Evolutionary conservation across 1,140 invertebrate genomes (phyloP).

Genomic region (Limonius californicus): DNA sequence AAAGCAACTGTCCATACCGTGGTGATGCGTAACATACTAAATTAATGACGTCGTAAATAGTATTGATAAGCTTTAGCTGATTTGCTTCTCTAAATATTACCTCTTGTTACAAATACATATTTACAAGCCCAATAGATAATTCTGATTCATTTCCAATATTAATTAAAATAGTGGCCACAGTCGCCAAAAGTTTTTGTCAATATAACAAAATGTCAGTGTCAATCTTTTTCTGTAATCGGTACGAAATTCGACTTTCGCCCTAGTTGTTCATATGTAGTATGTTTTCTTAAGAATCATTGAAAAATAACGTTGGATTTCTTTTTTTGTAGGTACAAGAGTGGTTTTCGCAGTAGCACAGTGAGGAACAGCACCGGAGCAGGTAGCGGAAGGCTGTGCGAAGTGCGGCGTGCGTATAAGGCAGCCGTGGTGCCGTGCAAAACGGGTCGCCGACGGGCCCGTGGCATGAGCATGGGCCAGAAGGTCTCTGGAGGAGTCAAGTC

Average conservation of each 20-base stretch:
- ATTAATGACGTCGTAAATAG: no score
- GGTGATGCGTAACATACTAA: no score
- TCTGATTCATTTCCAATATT: neutral
- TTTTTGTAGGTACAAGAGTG: constrained; percentile 50
- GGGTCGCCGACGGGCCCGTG: constrained; percentile 62
- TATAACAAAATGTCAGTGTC: no score
- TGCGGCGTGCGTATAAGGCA: constrained; percentile 45
- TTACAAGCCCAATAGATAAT: neutral
- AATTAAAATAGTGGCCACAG: neutral
- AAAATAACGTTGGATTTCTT: constrained; percentile 6
- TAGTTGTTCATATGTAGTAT: no score
- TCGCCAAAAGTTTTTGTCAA: no score
- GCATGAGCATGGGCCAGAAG: constrained; percentile 94
- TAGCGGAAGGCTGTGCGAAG: constrained; percentile 41
- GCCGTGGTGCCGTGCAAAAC: constrained; percentile 45
- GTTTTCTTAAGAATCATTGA: no score
- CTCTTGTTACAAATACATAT: no score
- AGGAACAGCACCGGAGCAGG: constrained; percentile 33
- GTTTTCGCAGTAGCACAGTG: constrained; percentile 39
- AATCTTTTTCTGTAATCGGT: no score
- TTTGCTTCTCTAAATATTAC: no score
- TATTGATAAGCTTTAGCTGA: no score
- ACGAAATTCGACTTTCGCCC: no score
- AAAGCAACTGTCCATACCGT: no score
- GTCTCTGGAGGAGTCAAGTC: constrained; percentile 63